Base-by-base conservation (phyloP, 2,888 invertebrate species). In the Thecocarcelia acutangulata region DNA sequence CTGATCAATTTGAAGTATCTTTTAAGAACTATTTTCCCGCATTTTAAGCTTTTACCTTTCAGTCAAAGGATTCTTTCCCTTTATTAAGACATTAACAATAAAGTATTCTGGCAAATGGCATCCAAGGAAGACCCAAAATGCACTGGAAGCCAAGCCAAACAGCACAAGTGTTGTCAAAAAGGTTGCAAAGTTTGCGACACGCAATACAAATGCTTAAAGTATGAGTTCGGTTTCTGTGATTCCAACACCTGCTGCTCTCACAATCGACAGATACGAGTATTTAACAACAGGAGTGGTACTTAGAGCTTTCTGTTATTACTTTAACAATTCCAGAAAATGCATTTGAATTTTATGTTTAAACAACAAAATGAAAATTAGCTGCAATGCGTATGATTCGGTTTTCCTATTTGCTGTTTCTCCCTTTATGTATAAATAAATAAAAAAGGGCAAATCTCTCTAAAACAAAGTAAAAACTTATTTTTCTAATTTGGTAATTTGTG, bases 231-330 rank as follows among this genome's bases (percentile, higher is more conserved):
- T 79, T 86, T 88, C 87, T 87, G 88, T 86, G 85, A 86, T 86
- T 85, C 84, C 83, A 85, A 86, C 88, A 88, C 88, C 87, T 88
- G 88, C 85, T 87, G 84, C 84, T 82, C 40, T 15, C 33, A 50
- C 58, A 64, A 50, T 50, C 50, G 13, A 48, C 21, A 24, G 33
- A 17, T 37, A n/a, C n/a, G n/a, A n/a, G n/a, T n/a, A 63, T 52
- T 21, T 21, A 48, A 21, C 50, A 24, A 40, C 50, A 21, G 15
- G 13, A 44, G 15, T 21, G 11, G 52, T 28, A 28, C 28, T 28
- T 28, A 17, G 40, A 42, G 42, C 42, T 68, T 4, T 19, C 13
- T 13, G 37, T 42, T 42, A 68, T 44, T 69, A 64, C 58, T 70
- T 69, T 2, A 68, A 58, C 74, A 82, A 70, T 78, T 82, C 59